Percentiles rank a stretch among this genome's conserved stretches.
Conservation (phyloP, 2,888 invertebrate genomes). For the Rhingia rostrata region DNA sequence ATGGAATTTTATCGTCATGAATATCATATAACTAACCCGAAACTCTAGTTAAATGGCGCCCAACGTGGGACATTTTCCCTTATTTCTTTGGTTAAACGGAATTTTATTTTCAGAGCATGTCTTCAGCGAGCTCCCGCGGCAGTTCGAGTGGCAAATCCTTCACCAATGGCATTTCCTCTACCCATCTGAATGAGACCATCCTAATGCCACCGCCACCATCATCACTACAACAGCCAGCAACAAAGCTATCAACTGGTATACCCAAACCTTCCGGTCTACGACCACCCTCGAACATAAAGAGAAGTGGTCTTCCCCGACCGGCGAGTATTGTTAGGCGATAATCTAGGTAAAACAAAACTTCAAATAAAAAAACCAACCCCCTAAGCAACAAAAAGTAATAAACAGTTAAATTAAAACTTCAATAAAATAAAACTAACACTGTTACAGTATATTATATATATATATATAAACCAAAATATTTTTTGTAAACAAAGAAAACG, state of each 20-base stretch:
- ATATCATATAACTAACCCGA: too few species aligned
- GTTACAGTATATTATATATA: slow-evolving; percentile 54
- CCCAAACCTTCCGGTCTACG: slow-evolving; percentile 81
- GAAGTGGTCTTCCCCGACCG: slow-evolving; percentile 82
- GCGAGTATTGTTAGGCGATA: slow-evolving; percentile 80
- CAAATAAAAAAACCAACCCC: neutral
- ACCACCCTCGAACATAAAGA: slow-evolving; percentile 80
- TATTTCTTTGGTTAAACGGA: too few species aligned
- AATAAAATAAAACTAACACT: slow-evolving; percentile 44
- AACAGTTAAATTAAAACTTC: slow-evolving; percentile 38
- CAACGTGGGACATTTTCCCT: too few species aligned
- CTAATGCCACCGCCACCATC: slow-evolving; percentile 51
- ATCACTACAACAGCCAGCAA: slow-evolving; percentile 59
- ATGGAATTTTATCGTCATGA: too few species aligned
- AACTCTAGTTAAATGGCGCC: too few species aligned
- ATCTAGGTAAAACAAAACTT: slow-evolving; percentile 63
- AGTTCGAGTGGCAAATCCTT: slow-evolving; percentile 75
- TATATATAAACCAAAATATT: slow-evolving; percentile 53
- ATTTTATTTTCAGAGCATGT: slow-evolving; percentile 79
- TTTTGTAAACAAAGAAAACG: slow-evolving; percentile 49
- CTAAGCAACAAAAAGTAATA: slow-evolving; percentile 32
- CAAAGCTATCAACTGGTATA: slow-evolving; percentile 79
- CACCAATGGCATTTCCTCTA: slow-evolving; percentile 60
- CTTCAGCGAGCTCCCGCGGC: slow-evolving; percentile 81
- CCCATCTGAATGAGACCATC: slow-evolving; percentile 43